Conservation (phyloP, 2,113 vertebrate species). For the Lamprologus sp. region DNA sequence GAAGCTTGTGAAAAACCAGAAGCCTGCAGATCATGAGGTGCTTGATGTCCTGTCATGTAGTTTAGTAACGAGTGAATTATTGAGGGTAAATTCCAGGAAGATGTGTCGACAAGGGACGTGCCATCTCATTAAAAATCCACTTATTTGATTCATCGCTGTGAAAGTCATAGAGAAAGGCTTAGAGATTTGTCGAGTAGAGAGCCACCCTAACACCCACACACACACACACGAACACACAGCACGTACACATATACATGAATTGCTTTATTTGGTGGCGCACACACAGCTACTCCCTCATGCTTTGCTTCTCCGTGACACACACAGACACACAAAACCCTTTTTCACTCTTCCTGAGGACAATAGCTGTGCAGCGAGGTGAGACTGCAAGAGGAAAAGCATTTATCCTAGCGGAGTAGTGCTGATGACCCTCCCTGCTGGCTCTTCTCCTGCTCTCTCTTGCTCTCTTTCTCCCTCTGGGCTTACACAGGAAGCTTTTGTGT, state of each 20-base stretch:
- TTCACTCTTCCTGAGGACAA: conserved; percentile 43
- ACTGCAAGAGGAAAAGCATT: conserved; percentile 59
- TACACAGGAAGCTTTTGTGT: conserved; percentile 55
- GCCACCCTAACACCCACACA: neutral
- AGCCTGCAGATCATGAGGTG: neutral
- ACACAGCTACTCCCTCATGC: neutral
- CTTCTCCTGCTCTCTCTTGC: neutral
- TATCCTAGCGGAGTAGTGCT: conserved; percentile 49
- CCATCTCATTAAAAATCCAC: neutral
- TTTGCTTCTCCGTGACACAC: conserved; percentile 11
- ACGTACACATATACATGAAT: neutral
- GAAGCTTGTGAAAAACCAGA: neutral
- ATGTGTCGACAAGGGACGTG: neutral
- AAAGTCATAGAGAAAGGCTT: neutral
- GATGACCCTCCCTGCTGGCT: conserved; percentile 49
- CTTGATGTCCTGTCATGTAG: neutral
- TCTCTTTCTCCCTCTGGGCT: conserved; percentile 28
- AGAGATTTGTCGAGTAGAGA: neutral
- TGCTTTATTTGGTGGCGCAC: neutral
- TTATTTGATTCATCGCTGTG: neutral
- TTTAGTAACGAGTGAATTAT: neutral
- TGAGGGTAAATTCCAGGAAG: neutral
- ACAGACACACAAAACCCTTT: conserved; percentile 12
- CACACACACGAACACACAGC: neutral
- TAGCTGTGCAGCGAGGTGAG: conserved; percentile 56